Evolutionary conservation across 2,888 invertebrate species (phyloP), one percentile per base, ranked within the genome.

Genomic region (Epinotia brunnichana): DNA sequence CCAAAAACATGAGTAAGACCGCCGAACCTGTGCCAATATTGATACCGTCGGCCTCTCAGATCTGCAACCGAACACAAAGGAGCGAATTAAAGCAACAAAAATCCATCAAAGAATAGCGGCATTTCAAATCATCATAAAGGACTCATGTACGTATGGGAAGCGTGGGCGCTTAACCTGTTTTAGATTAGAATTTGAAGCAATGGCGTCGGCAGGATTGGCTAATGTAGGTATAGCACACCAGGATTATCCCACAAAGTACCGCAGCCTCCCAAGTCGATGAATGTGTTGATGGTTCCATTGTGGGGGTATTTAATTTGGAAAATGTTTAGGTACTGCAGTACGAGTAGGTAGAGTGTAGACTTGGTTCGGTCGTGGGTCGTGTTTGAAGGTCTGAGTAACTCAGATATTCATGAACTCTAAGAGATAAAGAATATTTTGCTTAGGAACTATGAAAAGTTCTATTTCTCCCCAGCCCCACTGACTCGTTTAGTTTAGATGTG

Each of bases 21-120:
- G 64, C 24, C 48, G 21, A 56, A 56, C 66, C 66, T 66, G 66
- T 56, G 66, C 66, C 66, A 66, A 66, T 56, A 66, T 66, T 66
- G 66, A 66, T 66, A 41, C 56, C 21, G 66, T 56, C 66, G 66
- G 66, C 39, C n/a, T 41, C 39, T 56, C 53, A 54, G 64, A 64
- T 64, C 54, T 24, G 64, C 41, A 66, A 66, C 64, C 39, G 10
- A 41, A 39, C 53, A 64, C 54, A 56, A 66, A 64, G 21, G n/a
- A 48, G 41, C 56, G 66, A 66, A 66, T 66, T 66, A 66, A 66
- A 66, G 41, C 54, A 66, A 66, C 66, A 66, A 66, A 56, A 66
- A 56, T 66, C 41, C 24, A 66, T 56, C 41, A 11, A 10, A 41
- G 19, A 29, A 62, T 29, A 29, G 62, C 62, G 48, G 29, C 51